Base-by-base conservation (phyloP, 2,888 invertebrate species). In the Eilema depressum region DNA sequence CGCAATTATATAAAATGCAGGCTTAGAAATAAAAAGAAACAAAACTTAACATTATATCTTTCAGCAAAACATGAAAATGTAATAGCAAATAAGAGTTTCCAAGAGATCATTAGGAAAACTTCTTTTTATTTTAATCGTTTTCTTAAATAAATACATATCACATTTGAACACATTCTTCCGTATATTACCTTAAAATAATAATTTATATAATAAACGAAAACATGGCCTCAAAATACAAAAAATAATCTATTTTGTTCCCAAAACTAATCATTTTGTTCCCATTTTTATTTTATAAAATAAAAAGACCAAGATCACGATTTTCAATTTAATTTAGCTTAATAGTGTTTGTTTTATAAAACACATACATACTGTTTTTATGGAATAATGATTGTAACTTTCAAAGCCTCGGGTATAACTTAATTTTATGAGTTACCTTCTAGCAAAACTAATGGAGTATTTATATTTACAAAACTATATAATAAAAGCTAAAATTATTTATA, bases 61-160 rank as follows among this genome's bases (percentile, higher is more conserved):
- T 66, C 73, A 81, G 84, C 83, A 85, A 84, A 71, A 12, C 47
- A 23, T 33, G 62, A 74, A 78, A 75, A 73, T 69, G 70, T 83
- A 70, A 86, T 87, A 82, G 91, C 94, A 93, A 86, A 86, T 91
- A 93, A 95, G 95, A 95, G 94, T 92, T 93, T 93, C 88, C 92
- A 84, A 93, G 95, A 95, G 95, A 95, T 95, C 95, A 95, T 94
- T 93, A 87, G 92, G 94, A 95, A 95, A 95, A 94, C 94, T 94
- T 93, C 86, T 86, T 92, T 91, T 90, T 86, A 88, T 87, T 85
- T 89, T 87, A 87, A 83, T 85, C 87, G 82, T 82, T 80, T 88
- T 88, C 93, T 93, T 93, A 93, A 92, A 92, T 90, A 94, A 92
- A 92, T 92, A 92, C 89, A 86, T 95, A 95, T 95, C 95, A 95